Evolutionary conservation across 1,140 invertebrate species (phyloP), one percentile per base, ranked within the genome.

Genomic region (Prorops nasuta): DNA sequence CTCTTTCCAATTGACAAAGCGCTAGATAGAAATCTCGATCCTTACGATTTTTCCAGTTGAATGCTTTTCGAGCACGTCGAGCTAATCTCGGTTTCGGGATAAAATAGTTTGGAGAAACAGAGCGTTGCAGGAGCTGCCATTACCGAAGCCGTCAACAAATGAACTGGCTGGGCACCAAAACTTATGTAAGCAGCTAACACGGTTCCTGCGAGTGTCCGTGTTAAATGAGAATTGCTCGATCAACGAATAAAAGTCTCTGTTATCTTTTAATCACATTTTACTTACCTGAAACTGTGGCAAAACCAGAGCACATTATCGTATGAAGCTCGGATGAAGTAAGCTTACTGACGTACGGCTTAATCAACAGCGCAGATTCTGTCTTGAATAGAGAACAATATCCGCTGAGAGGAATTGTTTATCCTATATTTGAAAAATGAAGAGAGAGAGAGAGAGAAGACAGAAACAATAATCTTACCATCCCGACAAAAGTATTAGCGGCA

Each of bases 111-210:
- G 1, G 92, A 84, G 49, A 86, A 89, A 59, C 89, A 91, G 3
- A 98, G 76, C 0, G 94, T 88, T 18, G 92, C 92, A 0, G 96
- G 94, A 1, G 95, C 95, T 0, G 93, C 91, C 95, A 98, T 98
- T 0, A 98, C 85, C 36, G 91, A 93, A 0, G 96, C 93, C 0
- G 92, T 92, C 38, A 98, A 84, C 15, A 92, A 72, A 73, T 92
- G 86, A 0, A 85, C 81, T 1, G 91, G 82, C 50, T 89, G 83
- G 3, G 95, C 92, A 2, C 94, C 95, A 69, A 94, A 95, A 14
- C 81, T 82, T 28, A 97, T 91, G 67, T 97, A 98, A 1, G 94
- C 91, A 0, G 92, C 94, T 58, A 98, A 78, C 1, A 96, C 90
- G 1, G 91, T 88, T 8, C 90, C 87, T 89, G 55, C 10, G n/a